Evolutionary conservation across 2,113 vertebrate species (phyloP), one percentile per base, ranked within the genome.

Genomic region (Pomatorhinus ruficollis): DNA sequence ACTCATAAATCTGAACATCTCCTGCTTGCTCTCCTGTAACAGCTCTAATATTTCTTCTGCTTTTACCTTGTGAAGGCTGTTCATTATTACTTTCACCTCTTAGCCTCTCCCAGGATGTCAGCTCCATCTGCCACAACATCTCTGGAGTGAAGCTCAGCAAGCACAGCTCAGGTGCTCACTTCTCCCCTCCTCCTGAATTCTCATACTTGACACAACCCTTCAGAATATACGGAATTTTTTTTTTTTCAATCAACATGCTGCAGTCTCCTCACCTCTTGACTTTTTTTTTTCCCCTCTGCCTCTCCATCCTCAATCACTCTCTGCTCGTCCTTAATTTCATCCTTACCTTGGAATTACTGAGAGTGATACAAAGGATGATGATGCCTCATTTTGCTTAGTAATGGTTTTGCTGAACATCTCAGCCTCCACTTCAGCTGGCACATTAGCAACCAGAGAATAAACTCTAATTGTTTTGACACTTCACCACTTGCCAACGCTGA

Each of bases 1-100:
- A 19, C 74, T 96, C 84, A 85, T 76, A 87, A 96, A 95, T 79
- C 96, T 59, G 49, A 95, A 77, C 84, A 95, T 94, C 91, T 96
- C 81, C 81, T 33, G 15, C 87, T 77, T 85, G 66, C 79, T 90
- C 72, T 81, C 76, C 69, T 70, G 21, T 69, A 87, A 53, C 61
- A 77, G 76, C 76, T 94, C 72, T 80, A 95, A 83, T 39, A 44
- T 93, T 91, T 66, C 70, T 83, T 35, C 70, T 94, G 7, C 76
- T 69, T 82, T 66, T 56, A 64, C 87, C 79, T 85, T 35, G 16
- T 35, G 70, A 83, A 76, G 89, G 50, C 80, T 84, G 87, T 87
- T 89, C 96, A 85, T 90, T 79, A 85, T 91, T 90, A 12, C 70
- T 94, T 90, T 61, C 82, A 90, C 68, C 74, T 27, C 75, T 75